Evolutionary conservation across 2,888 invertebrate genomes (phyloP), one percentile per base, ranked within the genome.

Genomic region (Tiphia femorata): DNA sequence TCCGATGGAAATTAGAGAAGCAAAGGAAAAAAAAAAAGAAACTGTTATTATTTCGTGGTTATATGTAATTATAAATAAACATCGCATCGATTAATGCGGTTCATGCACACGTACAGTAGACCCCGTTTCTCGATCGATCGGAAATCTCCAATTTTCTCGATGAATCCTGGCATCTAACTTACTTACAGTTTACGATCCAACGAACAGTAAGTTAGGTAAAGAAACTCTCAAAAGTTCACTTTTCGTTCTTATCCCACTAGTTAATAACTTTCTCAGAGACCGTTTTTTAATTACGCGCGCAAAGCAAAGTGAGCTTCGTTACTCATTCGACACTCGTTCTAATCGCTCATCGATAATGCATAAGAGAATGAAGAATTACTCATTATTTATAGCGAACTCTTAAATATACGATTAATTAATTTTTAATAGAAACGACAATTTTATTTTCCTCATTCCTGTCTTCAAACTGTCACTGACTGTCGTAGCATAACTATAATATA

Each of bases 371-470:
- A 48, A 60, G 38, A 54, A 62, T 52, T 60, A 65, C 56, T 59
- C 49, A 52, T 64, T 64, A 64, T 62, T 68, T 64, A 71, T 66
- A 64, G 58, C 41, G 33, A 52, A 58, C 7, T 44, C 41, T 54
- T 60, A 48, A 66, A 50, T 55, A 57, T 53, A 49, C 30, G 33
- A 53, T 48, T 49, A 61, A 56, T 51, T 52, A 49, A 53, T 57
- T 66, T 62, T 44, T 58, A 62, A 62, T 47, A 61, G 42, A 46
- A 23, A 17, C 2, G 33, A 30, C 12, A 19, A 7, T 37, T 38
- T 50, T 23, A 55, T 35, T 51, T 17, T 44, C 17, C 19, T 47
- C 6, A 23, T 17, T 23, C 12, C 4, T n/a, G 3, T 40, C 17
- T 14, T 37, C 7, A 37, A 3, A 16, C 3, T 14, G n/a, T 6